Evolutionary conservation across 1,140 invertebrate species (phyloP).

Genomic region (Nymphalis io): DNA sequence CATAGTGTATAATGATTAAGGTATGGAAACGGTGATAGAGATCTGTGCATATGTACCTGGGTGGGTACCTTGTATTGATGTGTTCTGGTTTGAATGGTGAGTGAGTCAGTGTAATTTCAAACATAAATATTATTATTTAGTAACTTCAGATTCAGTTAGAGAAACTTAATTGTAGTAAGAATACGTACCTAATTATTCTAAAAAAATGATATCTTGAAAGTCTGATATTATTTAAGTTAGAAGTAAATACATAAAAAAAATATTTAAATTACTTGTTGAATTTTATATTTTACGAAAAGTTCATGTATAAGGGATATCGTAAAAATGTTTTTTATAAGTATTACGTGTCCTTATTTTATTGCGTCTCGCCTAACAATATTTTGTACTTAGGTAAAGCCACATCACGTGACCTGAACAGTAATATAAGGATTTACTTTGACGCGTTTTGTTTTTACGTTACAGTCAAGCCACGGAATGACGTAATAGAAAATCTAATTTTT

Average conservation of each 20-base stretch:
- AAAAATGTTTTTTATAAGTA: conserved; percentile 55
- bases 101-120: too few species aligned
- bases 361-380: conserved; percentile 51
- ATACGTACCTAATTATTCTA: too few species aligned
- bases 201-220: too few species aligned
- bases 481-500: not conserved
- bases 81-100: too few species aligned
- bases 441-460: not conserved
- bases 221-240: too few species aligned
- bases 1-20: too few species aligned
- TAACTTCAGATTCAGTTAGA: too few species aligned
- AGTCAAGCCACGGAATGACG: not conserved
- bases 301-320: conserved; percentile 37
- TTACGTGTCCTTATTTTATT: conserved; percentile 48
- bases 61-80: too few species aligned
- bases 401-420: conserved; percentile 37
- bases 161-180: too few species aligned
- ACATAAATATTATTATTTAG: too few species aligned
- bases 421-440: conserved; percentile 22
- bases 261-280: conserved; percentile 1
- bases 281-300: not conserved
- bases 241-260: not conserved
- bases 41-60: too few species aligned
- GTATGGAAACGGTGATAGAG: too few species aligned
- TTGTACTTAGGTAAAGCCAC: conserved; percentile 55